These are phyloP conservation scores for Labeo calbasu DNA, from an alignment of 2,797 vertebrate species.

Conservation along the genomic window DNA sequence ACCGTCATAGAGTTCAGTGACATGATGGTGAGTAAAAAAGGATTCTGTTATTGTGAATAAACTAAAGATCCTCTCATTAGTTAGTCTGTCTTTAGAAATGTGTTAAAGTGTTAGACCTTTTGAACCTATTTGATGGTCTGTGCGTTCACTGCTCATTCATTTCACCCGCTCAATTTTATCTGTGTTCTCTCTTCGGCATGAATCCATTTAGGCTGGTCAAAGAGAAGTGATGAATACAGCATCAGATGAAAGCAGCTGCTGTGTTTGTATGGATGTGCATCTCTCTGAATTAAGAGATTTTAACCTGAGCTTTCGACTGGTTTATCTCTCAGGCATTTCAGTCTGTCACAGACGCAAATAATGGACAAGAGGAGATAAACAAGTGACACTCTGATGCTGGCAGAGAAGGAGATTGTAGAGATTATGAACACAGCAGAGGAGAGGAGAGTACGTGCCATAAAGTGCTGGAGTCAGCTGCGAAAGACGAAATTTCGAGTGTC, in stretches of 20 bases:
- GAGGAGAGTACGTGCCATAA: not conserved
- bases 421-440: not conserved
- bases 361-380: slow-evolving; percentile 11
- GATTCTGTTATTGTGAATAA: not conserved
- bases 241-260: slow-evolving; percentile 34
- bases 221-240: slow-evolving; percentile 30
- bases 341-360: slow-evolving; percentile 19
- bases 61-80: not conserved
- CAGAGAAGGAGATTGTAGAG: not conserved
- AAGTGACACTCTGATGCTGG: slow-evolving; percentile 13
- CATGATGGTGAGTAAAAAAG: not conserved
- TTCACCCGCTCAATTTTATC: slow-evolving; percentile 18
- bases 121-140: slow-evolving; percentile 24
- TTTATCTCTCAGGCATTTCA: slow-evolving; percentile 7
- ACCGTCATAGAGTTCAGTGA: not conserved
- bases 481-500: not conserved
- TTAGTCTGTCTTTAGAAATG: not conserved
- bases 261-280: slow-evolving; percentile 1
- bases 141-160: not conserved
- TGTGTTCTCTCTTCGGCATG: slow-evolving; percentile 3
- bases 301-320: not conserved
- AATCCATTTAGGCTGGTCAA: slow-evolving; percentile 37
- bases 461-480: slow-evolving; percentile 5
- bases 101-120: slow-evolving; percentile 14
- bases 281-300: slow-evolving; percentile 18